Evolutionary conservation across 2,888 invertebrate genomes (phyloP), one percentile per base, ranked within the genome.

Genomic region (Thymelicus acteon): DNA sequence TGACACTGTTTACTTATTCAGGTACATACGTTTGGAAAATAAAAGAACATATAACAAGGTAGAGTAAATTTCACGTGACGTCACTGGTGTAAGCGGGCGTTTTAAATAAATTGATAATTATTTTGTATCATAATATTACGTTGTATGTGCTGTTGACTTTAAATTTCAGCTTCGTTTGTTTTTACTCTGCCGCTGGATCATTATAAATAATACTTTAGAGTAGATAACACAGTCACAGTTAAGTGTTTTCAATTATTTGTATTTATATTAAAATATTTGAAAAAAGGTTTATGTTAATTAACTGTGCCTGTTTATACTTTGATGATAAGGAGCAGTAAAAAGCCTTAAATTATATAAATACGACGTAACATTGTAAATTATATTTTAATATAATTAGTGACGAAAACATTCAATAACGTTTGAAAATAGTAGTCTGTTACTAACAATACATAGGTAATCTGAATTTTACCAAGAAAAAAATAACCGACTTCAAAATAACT

Each of bases 21-120:
- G 31, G 31, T 31, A 31, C 31, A 2, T 31, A 31, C 3, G 31
- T 31, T 19, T 19, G 19, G 19, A 19, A 12, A 44, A 44, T 44
- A 44, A 44, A 52, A 15, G 48, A 49, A 49, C 48, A 15, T 15
- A n/a, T 19, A 49, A 8, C 15, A 19, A 52, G 19, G 15, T 19
- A 6, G 15, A 19, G 1, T 19, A 52, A 52, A 15, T 15, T 52
- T 2, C 49, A 52, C 49, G 19, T 52, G 49, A 52, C 19, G 15
- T 13, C 12, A 31, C 31, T 31, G 31, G 3, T 31, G 31, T 31
- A 31, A 15, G 49, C 19, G 4, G 6, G 7, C 7, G 15, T 52
- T 52, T 52, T 52, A 47, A 8, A 52, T 52, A 7, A 52, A 52
- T 19, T 52, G 49, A 52, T 52, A 52, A 52, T 52, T 52, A 19